These are phyloP conservation scores for Antechinus stuartii DNA, from an alignment of 2,113 vertebrate species.

Conservation along the genomic window DNA sequence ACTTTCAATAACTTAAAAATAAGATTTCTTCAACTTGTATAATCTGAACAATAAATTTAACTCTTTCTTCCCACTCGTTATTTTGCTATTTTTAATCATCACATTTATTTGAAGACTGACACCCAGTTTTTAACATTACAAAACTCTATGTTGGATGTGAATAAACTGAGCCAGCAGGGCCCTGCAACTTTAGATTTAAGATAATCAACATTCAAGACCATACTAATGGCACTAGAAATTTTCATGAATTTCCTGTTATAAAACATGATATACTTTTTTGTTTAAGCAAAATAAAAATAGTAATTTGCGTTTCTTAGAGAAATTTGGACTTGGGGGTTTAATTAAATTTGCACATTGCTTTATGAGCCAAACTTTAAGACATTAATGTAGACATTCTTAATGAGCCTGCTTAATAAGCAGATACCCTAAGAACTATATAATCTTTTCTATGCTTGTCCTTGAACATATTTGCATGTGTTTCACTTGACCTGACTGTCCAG, in stretches of 20 bases:
- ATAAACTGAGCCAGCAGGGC: slow-evolving; percentile 13
- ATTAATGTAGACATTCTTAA: slow-evolving; percentile 48
- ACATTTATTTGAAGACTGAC: slow-evolving; percentile 29
- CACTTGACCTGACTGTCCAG: slow-evolving; percentile 9
- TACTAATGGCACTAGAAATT: background rate
- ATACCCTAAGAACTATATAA: background rate
- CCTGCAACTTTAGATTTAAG: slow-evolving; percentile 8
- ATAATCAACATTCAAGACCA: slow-evolving; percentile 29
- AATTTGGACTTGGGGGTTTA: slow-evolving; percentile 23
- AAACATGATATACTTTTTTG: background rate
- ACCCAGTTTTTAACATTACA: slow-evolving; percentile 46
- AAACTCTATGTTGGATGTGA: slow-evolving; percentile 1
- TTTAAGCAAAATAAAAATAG: slow-evolving; percentile 59
- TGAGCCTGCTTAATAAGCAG: slow-evolving; percentile 31
- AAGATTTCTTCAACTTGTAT: slow-evolving; percentile 48
- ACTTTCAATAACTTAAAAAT: slow-evolving; percentile 4
- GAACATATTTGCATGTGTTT: slow-evolving; percentile 32
- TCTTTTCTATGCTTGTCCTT: slow-evolving; percentile 27
- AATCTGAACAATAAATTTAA: slow-evolving; percentile 49
- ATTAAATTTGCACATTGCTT: slow-evolving; percentile 42
- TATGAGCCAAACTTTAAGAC: background rate
- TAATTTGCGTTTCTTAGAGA: slow-evolving; percentile 31
- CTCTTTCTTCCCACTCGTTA: slow-evolving; percentile 39
- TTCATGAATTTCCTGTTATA: background rate
- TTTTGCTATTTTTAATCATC: slow-evolving; percentile 23